Base-by-base conservation (phyloP, 2,888 invertebrate genomes). In the Dexiosoma caninum region DNA sequence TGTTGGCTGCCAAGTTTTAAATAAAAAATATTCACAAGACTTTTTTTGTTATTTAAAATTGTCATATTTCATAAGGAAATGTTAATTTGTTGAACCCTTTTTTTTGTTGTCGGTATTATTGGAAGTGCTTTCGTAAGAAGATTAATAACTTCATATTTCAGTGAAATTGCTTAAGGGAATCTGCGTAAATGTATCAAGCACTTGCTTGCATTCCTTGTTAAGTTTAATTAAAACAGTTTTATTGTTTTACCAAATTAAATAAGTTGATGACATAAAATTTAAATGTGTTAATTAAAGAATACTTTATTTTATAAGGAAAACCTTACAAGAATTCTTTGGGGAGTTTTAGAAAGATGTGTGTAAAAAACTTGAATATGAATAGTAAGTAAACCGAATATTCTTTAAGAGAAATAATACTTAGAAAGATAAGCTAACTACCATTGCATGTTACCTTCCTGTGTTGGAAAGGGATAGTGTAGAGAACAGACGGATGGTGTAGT, bases 31-130 rank as follows among this genome's bases (percentile, higher is more conserved):
- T 69, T 57, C 3, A 4, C 16, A 14, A 12, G 27, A 57, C 60
- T 57, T 64, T 66, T 49, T 21, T n/a, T n/a, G n/a, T n/a, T 64
- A 37, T 51, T 69, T 27, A 2, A 72, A 72, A 72, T 51, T 72
- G 76, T 81, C 71, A 72, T 69, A 77, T 77, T 67, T 67, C 37
- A 53, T 77, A 67, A 72, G 55, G 62, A 77, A 81, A 81, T 81
- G 71, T 57, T 81, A 81, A 76, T 76, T 81, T 67, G 16, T 67
- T 46, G n/a, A 74, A 72, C 72, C 81, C 76, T 74, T 81, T 78
- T 72, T 12, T 12, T 32, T 2, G 12, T 12, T 2, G 3, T 69
- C 16, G 23, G 23, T 42, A n/a, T 46, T 42, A n/a, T 46, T 14
- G 16, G 27, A 46, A 27, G n/a, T 49, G 10, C 8, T 49, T 35